These are phyloP conservation scores for Dryobates pubescens DNA, from an alignment of 2,797 vertebrate genomes.

Conservation along the genomic window DNA sequence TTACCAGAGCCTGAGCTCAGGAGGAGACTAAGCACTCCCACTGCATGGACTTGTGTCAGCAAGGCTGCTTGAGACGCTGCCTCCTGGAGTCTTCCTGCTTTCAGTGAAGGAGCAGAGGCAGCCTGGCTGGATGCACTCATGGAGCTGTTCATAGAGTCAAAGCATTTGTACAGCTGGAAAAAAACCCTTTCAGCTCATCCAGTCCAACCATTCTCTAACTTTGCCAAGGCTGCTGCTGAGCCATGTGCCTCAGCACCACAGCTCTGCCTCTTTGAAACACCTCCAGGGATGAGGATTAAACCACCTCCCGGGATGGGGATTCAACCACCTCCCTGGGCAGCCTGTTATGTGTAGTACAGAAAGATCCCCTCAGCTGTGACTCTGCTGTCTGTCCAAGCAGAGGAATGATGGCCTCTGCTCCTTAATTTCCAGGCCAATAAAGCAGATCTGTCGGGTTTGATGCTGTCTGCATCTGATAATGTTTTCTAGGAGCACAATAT, in stretches of 20 bases:
- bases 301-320: too few relatives aligned
- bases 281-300: too few relatives aligned
- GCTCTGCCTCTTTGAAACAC: too few relatives aligned
- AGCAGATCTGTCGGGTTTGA: slow-evolving; percentile 14
- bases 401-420: neutral
- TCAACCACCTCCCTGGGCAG: too few relatives aligned
- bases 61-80: neutral
- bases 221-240: too few relatives aligned
- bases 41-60: neutral
- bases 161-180: too few relatives aligned
- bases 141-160: too few relatives aligned
- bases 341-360: neutral
- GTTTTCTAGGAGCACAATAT: neutral
- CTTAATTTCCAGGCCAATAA: neutral
- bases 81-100: neutral
- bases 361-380: neutral
- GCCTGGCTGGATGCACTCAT: neutral
- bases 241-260: too few relatives aligned
- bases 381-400: neutral
- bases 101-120: neutral
- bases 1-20: neutral
- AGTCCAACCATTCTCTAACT: too few relatives aligned
- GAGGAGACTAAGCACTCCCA: neutral
- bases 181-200: too few relatives aligned
- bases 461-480: slow-evolving; percentile 39